phyloP scores from a whole-genome alignment of 2,888 invertebrate species.

The Drosophila parthenogenetica region DNA sequence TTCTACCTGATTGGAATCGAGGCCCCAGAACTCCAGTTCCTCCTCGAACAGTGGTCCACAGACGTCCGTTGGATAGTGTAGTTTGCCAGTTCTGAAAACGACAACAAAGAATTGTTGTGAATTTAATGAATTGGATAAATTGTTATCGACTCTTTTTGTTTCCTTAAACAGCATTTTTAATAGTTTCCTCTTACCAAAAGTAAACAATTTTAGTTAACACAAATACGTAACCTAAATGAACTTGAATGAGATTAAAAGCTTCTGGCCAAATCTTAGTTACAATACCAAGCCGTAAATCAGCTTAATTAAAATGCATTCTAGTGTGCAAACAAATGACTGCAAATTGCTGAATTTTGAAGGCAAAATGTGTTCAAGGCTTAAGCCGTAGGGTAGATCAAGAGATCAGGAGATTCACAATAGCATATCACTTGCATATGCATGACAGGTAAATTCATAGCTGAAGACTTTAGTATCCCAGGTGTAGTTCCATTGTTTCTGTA shows the following conservation, averaged over 20 bases:
- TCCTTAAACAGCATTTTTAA: too few species aligned
- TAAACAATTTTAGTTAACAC: too few species aligned
- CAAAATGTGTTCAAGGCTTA: conserved; percentile 2
- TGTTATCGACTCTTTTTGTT: too few species aligned
- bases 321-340: not conserved
- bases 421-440: conserved; percentile 48
- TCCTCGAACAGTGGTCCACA: conserved; percentile 98
- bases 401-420: conserved; percentile 13
- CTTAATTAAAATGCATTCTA: not conserved
- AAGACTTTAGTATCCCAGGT: conserved; percentile 15
- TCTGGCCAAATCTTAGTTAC: not conserved
- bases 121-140: too few species aligned
- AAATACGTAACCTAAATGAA: too few species aligned
- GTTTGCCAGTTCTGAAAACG: conserved; percentile 94
- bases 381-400: conserved; percentile 5
- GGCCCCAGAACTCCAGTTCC: conserved; percentile 98
- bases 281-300: not conserved
- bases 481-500: conserved; percentile 30
- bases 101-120: too few species aligned
- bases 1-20: conserved; percentile 98
- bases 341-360: not conserved
- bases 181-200: too few species aligned
- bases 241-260: not conserved
- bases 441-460: conserved; percentile 37
- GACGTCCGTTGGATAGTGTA: conserved; percentile 98